phyloP scores from a whole-genome alignment of 2,888 invertebrate species.

The Leptinotarsa haldemani region DNA sequence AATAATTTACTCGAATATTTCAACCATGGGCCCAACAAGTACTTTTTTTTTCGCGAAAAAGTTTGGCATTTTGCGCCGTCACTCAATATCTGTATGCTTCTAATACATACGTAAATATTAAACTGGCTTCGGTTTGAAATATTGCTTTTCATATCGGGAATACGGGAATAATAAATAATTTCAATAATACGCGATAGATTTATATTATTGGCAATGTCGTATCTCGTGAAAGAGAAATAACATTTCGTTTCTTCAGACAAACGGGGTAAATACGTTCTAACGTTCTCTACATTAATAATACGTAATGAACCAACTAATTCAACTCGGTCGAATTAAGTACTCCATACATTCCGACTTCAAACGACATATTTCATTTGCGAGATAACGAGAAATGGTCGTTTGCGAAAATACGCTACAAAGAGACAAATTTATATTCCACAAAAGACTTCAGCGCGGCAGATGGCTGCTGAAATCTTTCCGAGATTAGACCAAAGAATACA shows the following conservation, averaged over 20 bases:
- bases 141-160: too few species aligned
- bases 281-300: background rate
- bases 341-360: slow-evolving; percentile 5
- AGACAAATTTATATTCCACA: slow-evolving; percentile 7
- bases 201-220: background rate
- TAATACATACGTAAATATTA: too few species aligned
- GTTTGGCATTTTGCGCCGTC: too few species aligned
- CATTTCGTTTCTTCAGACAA: background rate
- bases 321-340: slow-evolving; percentile 4
- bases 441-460: background rate
- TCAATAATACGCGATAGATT: too few species aligned
- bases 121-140: too few species aligned
- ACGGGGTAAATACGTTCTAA: background rate
- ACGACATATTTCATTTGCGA: slow-evolving; percentile 15
- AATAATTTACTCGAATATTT: too few species aligned
- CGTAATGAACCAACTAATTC: slow-evolving; percentile 1
- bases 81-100: too few species aligned
- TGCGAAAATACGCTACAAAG: slow-evolving; percentile 6
- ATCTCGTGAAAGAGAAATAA: background rate
- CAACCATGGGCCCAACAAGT: too few species aligned
- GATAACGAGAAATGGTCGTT: slow-evolving; percentile 3
- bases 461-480: background rate
- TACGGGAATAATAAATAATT: too few species aligned
- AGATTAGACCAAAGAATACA: slow-evolving; percentile 2
- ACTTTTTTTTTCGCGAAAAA: too few species aligned